Evolutionary conservation across 2,113 vertebrate species (phyloP), one percentile per base, ranked within the genome.

Genomic region (Ginglymostoma cirratum): DNA sequence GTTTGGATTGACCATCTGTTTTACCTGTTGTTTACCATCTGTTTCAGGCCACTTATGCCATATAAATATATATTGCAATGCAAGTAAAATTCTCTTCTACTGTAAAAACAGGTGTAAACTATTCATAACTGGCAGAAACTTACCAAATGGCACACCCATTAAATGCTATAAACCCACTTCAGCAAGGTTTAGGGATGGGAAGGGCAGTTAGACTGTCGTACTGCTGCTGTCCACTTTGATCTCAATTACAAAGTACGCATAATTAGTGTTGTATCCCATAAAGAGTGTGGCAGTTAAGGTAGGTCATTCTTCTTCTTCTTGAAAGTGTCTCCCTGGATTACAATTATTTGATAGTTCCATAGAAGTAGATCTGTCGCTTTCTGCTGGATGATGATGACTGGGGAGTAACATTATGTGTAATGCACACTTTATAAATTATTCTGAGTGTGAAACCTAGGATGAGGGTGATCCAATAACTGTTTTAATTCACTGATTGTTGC

Each of bases 1-100:
- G 30, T 92, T n/a, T 92, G 52, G 87, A 10, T 90, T 90, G 87
- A 92, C 30, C 87, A 92, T 34, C 55, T 61, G 87, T 30, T 92
- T 65, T 19, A 65, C 52, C 34, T n/a, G n/a, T n/a, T n/a, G n/a
- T n/a, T n/a, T n/a, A n/a, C n/a, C 19, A 17, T 4, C 52, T 14
- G n/a, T 92, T 92, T 34, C 30, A 65, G 19, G n/a, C 87, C 87
- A 65, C 65, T 5, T 65, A 61, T 90, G 65, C 52, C 52, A 34
- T 61, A 27, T 61, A 90, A 90, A 5, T 10, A 10, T 34, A 2
- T 34, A 76, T 76, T 76, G 10, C 34, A 12, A 76, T 34, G 34
- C 34, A 34, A 34, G 8, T 34, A 34, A 12, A 30, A n/a, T 34
- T 34, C 72, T 2, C 30, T 34, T 76, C 72, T 76, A 34, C 34